Evolutionary conservation across 2,113 vertebrate species (phyloP), one percentile per base, ranked within the genome.

Genomic region (Ibidorhyncha struthersii): DNA sequence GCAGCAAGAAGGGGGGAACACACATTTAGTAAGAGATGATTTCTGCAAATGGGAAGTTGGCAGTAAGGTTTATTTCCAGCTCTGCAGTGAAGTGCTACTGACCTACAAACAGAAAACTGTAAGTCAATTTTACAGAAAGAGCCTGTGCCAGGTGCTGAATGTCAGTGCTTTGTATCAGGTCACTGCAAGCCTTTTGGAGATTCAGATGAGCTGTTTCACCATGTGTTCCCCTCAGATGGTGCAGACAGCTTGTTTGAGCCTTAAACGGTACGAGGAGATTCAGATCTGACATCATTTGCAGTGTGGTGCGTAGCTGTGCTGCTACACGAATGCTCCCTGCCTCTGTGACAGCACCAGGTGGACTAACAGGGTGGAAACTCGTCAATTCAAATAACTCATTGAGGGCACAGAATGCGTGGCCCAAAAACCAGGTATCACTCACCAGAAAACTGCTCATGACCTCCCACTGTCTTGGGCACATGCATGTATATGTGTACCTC

Each of bases 31-130:
- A 81, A 86, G 83, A 63, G 56, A 8, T 2, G 1, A n/a, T 81
- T 95, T 91, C 72, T 95, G 34, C 84, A 90, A 90, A 87, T 1
- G 11, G 49, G 18, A 82, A 84, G 55, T 56, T 52, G 71, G 66
- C 77, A 82, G 52, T 62, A 56, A 83, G 58, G 36, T 83, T 93
- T 95, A 49, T 90, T 91, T 94, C 36, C 66, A 89, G 77, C 72
- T 89, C 73, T 62, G 49, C 2, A 4, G 18, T 93, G 69, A 95
- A 97, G 97, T 95, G 95, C 84, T 89, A 96, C 84, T 95, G 94
- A 97, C 92, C 93, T 96, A 93, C 82, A 96, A 94, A 96, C n/a
- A 94, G 80, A 36, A 86, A 89, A 65, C 47, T 82, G 69, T 32
- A 69, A 92, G 23, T 63, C 86, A 47, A 1, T 92, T 92, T 65